A percentile compares a stretch with the other conserved stretches of the same genome.
phyloP scores from a whole-genome alignment of 2,113 vertebrate genomes.

The Ctenodactylus gundi region DNA sequence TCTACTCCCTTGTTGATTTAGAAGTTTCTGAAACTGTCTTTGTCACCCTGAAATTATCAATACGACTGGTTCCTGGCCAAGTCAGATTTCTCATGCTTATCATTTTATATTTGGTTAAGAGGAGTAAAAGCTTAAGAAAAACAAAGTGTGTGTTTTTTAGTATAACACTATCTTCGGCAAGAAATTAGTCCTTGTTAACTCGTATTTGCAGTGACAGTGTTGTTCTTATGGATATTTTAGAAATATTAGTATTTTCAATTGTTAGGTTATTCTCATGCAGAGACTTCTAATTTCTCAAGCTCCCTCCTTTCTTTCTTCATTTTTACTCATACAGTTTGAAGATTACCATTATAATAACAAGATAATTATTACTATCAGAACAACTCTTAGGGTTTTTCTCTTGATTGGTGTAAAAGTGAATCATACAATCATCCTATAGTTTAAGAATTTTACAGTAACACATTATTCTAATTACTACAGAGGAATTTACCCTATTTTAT shows the following conservation, averaged over 20 bases:
- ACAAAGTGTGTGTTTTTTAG: background rate
- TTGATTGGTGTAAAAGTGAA: slow-evolving; percentile 33
- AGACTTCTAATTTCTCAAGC: background rate
- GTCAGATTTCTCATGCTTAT: background rate
- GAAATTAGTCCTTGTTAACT: background rate
- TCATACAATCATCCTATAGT: background rate
- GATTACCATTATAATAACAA: background rate
- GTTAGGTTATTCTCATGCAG: background rate
- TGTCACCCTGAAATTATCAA: slow-evolving; percentile 46
- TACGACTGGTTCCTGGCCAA: slow-evolving; percentile 51
- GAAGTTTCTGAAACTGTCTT: slow-evolving; percentile 51
- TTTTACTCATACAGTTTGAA: background rate
- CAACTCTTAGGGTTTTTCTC: background rate
- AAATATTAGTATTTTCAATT: background rate
- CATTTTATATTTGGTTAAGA: background rate
- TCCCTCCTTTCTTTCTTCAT: background rate
- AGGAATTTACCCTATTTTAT: background rate
- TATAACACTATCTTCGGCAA: background rate
- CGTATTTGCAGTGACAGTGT: background rate
- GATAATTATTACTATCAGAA: slow-evolving; percentile 23
- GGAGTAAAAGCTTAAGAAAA: background rate
- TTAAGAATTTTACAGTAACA: background rate
- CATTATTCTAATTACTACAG: background rate
- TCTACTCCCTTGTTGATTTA: background rate
- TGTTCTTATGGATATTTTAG: background rate